A percentile compares a stretch with the other conserved stretches of the same genome.
phyloP scores from a whole-genome alignment of 1,140 invertebrate species.

The Tetragonula clypearis region DNA sequence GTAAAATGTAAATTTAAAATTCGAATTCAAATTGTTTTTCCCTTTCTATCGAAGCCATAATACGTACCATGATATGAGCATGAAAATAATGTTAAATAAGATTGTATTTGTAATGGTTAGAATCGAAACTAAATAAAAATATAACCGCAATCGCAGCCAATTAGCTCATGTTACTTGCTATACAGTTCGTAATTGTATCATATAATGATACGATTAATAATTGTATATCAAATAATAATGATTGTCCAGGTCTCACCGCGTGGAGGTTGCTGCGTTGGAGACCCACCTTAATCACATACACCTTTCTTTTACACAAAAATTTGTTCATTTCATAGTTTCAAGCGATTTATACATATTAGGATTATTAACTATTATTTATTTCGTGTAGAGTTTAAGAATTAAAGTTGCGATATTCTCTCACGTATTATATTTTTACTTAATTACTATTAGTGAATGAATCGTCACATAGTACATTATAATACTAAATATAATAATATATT shows the following conservation, averaged over 20 bases:
- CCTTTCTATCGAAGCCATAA: too few relatives aligned
- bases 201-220: neutral
- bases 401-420: too few relatives aligned
- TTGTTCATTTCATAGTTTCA: neutral
- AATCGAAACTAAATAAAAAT: neutral
- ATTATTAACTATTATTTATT: too few relatives aligned
- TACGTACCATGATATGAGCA: too few relatives aligned
- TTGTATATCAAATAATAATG: neutral
- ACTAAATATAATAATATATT: too few relatives aligned
- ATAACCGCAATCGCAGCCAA: neutral
- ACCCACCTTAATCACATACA: neutral
- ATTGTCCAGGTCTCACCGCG: neutral
- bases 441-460: too few relatives aligned
- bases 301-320: neutral
- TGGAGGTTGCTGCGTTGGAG: neutral
- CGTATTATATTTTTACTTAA: too few relatives aligned
- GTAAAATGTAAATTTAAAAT: neutral
- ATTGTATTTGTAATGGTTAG: neutral
- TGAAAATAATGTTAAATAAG: too few relatives aligned
- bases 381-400: too few relatives aligned
- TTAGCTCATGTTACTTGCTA: neutral
- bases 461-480: too few relatives aligned
- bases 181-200: neutral
- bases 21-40: too few relatives aligned
- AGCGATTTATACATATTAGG: too few relatives aligned